A percentile compares a stretch with the other conserved stretches of the same genome.
Conservation (phyloP, 2,797 vertebrate species). For the Aratinga solstitialis region DNA sequence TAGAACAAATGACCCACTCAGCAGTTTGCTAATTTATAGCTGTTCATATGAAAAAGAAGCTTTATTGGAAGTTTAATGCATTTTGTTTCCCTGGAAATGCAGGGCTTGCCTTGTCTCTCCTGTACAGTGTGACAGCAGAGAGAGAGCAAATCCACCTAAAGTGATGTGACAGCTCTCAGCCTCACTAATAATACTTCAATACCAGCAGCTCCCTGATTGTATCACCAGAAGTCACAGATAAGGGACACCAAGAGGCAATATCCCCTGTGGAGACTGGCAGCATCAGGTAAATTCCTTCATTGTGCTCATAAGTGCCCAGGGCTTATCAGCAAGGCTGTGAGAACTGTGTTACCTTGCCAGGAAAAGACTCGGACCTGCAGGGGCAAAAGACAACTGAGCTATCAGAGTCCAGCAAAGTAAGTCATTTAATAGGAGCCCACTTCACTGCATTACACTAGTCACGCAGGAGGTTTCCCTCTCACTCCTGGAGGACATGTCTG, state of each 20-base stretch:
- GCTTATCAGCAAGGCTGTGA: not conserved
- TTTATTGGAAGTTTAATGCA: not conserved
- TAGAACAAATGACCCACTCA: not conserved
- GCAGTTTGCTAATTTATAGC: conserved; percentile 28
- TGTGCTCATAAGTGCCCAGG: not conserved
- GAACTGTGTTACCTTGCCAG: not conserved
- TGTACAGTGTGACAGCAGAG: not conserved
- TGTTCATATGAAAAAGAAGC: not conserved
- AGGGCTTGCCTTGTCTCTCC: not conserved
- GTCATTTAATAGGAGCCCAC: not conserved
- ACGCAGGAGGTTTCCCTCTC: not conserved
- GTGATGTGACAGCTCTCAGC: not conserved
- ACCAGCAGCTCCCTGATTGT: conserved; percentile 15
- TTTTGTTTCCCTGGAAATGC: conserved; percentile 37
- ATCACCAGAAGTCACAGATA: conserved; percentile 49
- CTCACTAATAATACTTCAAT: conserved; percentile 37
- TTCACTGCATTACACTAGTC: not conserved
- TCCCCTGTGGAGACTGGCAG: conserved; percentile 21
- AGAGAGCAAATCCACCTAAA: not conserved
- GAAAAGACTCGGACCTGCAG: not conserved
- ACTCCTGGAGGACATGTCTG: not conserved
- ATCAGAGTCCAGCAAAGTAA: not conserved
- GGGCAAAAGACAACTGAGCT: not conserved
- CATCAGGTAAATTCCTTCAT: conserved; percentile 12
- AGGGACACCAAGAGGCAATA: conserved; percentile 45